Conservation (phyloP, 2,888 invertebrate genomes). For the Hanleya hanleyi region DNA sequence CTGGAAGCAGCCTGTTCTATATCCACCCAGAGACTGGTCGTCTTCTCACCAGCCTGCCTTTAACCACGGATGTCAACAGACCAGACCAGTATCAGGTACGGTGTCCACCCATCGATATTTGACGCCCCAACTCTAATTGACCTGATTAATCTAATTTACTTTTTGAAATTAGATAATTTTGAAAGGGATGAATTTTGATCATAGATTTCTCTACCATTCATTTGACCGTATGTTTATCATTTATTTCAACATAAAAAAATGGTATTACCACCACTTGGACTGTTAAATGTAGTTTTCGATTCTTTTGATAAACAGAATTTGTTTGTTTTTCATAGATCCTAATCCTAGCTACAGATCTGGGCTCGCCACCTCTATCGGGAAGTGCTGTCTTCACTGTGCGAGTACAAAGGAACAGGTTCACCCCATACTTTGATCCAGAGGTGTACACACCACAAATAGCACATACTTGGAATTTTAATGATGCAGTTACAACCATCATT, state of each 20-base stretch:
- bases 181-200: too few species aligned
- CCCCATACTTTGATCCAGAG: background rate
- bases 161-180: too few species aligned
- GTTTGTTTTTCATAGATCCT: too few species aligned
- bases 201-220: too few species aligned
- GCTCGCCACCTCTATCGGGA: background rate
- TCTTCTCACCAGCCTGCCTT: slow-evolving; percentile 40
- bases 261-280: too few species aligned
- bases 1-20: slow-evolving; percentile 45
- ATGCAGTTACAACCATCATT: slow-evolving; percentile 41
- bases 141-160: too few species aligned
- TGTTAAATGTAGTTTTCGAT: too few species aligned
- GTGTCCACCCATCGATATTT: background rate
- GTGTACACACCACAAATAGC: slow-evolving; percentile 25
- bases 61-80: slow-evolving; percentile 38
- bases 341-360: slow-evolving; percentile 46
- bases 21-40: slow-evolving; percentile 48
- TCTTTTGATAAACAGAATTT: too few species aligned
- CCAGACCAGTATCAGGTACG: slow-evolving; percentile 40
- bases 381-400: background rate
- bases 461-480: slow-evolving; percentile 34
- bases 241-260: too few species aligned
- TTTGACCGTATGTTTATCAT: too few species aligned
- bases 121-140: background rate
- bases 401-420: background rate